Conservation (phyloP, 2,888 invertebrate genomes). For the Heliconius sara region DNA sequence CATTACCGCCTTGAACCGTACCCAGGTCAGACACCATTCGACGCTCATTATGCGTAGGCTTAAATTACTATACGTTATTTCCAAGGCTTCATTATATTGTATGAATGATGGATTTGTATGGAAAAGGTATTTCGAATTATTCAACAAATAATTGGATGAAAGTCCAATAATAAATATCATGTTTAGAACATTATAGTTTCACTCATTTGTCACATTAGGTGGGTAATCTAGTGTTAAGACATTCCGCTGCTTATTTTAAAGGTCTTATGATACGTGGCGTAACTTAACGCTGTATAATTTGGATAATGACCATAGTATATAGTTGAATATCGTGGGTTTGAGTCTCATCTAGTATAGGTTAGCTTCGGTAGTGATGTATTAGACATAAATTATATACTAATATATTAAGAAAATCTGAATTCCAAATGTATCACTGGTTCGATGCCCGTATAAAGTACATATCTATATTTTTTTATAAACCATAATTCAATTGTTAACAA, state of each 20-base stretch:
- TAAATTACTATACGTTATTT: slow-evolving; percentile 25
- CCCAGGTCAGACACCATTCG: slow-evolving; percentile 28
- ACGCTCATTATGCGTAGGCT: slow-evolving; percentile 37
- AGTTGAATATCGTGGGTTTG: neutral
- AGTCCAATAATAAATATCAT: slow-evolving; percentile 1
- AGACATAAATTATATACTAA: too few species aligned
- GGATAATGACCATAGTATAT: neutral
- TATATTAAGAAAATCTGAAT: neutral
- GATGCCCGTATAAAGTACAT: neutral
- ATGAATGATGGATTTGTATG: slow-evolving; percentile 13
- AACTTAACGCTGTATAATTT: neutral
- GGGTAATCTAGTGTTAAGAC: too few species aligned
- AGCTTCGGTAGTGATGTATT: too few species aligned
- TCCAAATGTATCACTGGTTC: neutral
- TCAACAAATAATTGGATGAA: neutral
- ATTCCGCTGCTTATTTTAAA: neutral
- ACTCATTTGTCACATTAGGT: neutral
- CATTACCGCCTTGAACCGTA: slow-evolving; percentile 35
- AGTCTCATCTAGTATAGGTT: neutral
- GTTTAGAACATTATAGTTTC: neutral
- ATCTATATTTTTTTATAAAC: neutral
- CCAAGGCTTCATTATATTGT: slow-evolving; percentile 28
- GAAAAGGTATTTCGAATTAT: neutral
- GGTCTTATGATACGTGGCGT: neutral
- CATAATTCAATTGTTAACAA: neutral